Conservation (phyloP, 2,113 vertebrate species). For the Erinaceus europaeus region DNA sequence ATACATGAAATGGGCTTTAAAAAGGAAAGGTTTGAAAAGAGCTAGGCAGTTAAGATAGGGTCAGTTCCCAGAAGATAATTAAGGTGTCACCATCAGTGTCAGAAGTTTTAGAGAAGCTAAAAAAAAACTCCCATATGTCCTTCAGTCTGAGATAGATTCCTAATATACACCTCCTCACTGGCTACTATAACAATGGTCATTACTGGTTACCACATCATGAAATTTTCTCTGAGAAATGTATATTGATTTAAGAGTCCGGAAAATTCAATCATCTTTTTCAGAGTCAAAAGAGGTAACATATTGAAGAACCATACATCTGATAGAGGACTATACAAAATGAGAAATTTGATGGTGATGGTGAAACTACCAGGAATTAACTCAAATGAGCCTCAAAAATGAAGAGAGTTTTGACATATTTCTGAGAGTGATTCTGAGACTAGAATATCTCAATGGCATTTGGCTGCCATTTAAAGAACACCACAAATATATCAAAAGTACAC, state of each 20-base stretch:
- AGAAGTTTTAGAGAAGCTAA: neutral
- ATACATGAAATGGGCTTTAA: neutral
- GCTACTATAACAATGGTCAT: neutral
- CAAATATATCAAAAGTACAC: constrained; percentile 13
- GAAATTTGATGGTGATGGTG: neutral
- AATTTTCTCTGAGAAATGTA: neutral
- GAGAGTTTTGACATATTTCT: constrained; percentile 6
- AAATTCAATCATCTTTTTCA: no score
- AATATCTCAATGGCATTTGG: neutral
- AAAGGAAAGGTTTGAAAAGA: neutral
- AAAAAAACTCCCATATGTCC: neutral
- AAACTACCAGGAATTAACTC: neutral
- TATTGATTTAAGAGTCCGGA: neutral
- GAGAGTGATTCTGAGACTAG: constrained; percentile 39
- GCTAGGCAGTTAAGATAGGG: neutral
- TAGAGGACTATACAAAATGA: neutral
- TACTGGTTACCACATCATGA: neutral
- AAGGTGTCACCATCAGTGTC: neutral
- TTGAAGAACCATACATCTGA: neutral
- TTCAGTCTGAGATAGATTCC: neutral
- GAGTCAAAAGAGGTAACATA: neutral
- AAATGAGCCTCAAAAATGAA: neutral
- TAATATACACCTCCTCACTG: neutral
- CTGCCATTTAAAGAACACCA: constrained; percentile 20
- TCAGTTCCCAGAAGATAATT: neutral